Conservation (phyloP, 2,797 vertebrate species). For the Gymnopithys bicolor region DNA sequence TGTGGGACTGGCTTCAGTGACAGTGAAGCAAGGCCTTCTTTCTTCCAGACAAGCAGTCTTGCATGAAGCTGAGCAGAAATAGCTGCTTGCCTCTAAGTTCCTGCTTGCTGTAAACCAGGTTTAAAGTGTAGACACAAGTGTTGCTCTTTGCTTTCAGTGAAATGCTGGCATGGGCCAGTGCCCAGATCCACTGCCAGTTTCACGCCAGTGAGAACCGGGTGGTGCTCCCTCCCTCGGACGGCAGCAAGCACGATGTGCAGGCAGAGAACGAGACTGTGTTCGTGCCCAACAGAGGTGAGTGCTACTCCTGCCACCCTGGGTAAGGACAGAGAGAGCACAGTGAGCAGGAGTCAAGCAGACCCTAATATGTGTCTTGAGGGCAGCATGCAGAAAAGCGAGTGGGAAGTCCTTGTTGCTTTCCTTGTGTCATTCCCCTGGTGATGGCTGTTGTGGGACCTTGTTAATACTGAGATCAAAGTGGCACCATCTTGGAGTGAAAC, state of each 20-base stretch:
- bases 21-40: background rate
- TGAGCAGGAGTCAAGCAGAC: background rate
- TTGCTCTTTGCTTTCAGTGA: constrained; percentile 81
- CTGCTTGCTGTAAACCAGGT: background rate
- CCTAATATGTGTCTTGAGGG: fast-evolving
- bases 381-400: fast-evolving
- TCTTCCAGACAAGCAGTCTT: background rate
- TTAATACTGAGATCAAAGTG: background rate
- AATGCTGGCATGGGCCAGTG: constrained; percentile 96
- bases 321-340: no score
- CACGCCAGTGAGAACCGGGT: constrained; percentile 94
- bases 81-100: background rate
- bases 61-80: background rate
- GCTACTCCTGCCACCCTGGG: fast-evolving
- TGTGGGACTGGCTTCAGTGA: background rate
- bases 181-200: constrained; percentile 98
- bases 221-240: constrained; percentile 85
- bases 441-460: background rate
- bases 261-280: constrained; percentile 96
- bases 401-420: background rate
- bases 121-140: background rate
- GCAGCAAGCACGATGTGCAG: constrained; percentile 93
- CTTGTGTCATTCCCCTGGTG: background rate
- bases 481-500: background rate
- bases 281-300: constrained; percentile 94